Conservation (phyloP, 2,888 invertebrate species). For the Rhagonycha fulva region DNA sequence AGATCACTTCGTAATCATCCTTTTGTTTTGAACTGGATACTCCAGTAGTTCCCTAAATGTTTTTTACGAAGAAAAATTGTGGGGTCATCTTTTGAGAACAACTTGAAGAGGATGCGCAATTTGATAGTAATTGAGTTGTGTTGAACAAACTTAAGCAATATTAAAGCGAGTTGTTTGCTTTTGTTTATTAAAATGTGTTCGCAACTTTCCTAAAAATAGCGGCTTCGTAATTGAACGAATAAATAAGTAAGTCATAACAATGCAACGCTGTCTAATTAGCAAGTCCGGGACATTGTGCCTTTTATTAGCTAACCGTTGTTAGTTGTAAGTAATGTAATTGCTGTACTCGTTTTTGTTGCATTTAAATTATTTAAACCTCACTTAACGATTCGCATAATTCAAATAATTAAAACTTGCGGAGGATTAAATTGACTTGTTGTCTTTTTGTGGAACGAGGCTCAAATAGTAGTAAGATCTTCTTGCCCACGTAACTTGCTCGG, state of each 20-base stretch:
- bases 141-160: slow-evolving; percentile 2
- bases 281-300: slow-evolving; percentile 36
- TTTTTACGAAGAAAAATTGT: not conserved
- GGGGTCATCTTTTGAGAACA: not conserved
- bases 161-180: slow-evolving; percentile 26
- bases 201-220: slow-evolving; percentile 29
- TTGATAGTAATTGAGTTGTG: slow-evolving; percentile 3
- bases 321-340: slow-evolving; percentile 24
- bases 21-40: not conserved
- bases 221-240: slow-evolving; percentile 27
- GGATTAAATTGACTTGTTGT: not conserved
- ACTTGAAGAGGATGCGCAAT: not conserved
- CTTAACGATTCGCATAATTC: not conserved
- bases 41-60: not conserved
- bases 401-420: not conserved
- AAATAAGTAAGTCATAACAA: slow-evolving; percentile 30
- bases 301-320: slow-evolving; percentile 34
- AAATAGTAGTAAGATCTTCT: not conserved
- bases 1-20: not conserved
- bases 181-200: slow-evolving; percentile 17
- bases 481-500: not conserved
- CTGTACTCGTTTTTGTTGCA: slow-evolving; percentile 20
- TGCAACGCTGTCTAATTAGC: slow-evolving; percentile 34
- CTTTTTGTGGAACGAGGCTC: not conserved
- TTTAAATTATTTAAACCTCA: slow-evolving; percentile 9